Base-by-base conservation (phyloP, 2,888 invertebrate genomes). In the Mythimna pallens region DNA sequence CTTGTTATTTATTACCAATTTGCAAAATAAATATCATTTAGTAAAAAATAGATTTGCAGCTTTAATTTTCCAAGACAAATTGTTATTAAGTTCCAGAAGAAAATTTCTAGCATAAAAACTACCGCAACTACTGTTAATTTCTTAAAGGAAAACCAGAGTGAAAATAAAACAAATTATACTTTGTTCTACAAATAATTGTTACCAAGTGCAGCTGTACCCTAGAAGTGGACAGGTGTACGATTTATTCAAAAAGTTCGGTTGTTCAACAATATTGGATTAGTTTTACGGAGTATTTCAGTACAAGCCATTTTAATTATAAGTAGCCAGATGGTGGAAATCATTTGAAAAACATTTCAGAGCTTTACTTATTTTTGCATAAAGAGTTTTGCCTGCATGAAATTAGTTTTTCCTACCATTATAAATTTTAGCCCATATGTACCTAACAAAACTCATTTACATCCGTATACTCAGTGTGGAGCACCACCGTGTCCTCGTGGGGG, bases 181-280 rank as follows among this genome's bases (percentile, higher is more conserved):
- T 75, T 57, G 20, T 47, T 47, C 14, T 61, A 76, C 62, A 80
- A 80, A 77, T 59, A 81, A 80, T 72, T 65, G 65, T 76, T 77
- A 61, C 55, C 59, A 58, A 82, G 22, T 82, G 78, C 73, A 70
- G 70, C 65, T 73, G 57, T 66, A 57, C 55, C 65, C 25, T 36
- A 68, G 65, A 66, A 59, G 40, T 65, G 50, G 58, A 78, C 78
- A 76, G 70, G 70, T 64, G 66, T 63, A 73, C 54, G 50, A 82
- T 83, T 82, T 83, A 82, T 82, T 80, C 70, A 76, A 73, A 80
- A 83, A 82, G 63, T 83, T 82, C 2, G 17, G 25, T 70, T 66
- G 61, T 55, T 76, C 50, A 40, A 73, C 70, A 68, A 69, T 83
- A 83, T 80, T 82, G 47, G 61, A 82, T 80, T 76, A 81, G 80